Evolutionary conservation across 2,113 vertebrate species (phyloP).

Genomic region (Malurus alboscapulatus): DNA sequence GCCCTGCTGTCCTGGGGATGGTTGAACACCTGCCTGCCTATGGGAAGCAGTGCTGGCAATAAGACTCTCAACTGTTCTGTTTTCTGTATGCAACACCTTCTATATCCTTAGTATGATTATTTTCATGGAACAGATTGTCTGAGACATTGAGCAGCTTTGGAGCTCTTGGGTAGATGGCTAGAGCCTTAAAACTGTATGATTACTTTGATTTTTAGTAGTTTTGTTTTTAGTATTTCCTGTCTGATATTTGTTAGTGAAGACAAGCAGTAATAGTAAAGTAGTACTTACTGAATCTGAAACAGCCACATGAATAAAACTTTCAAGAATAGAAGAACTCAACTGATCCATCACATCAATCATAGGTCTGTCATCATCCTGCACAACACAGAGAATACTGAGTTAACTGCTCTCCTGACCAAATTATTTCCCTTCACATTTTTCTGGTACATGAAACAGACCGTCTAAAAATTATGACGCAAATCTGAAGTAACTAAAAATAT

Average conservation of each 20-base stretch:
- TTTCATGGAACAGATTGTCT: neutral
- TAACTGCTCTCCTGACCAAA: neutral
- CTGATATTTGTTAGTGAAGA: conserved; percentile 4
- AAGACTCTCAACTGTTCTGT: neutral
- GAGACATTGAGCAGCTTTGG: neutral
- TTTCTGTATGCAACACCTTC: neutral
- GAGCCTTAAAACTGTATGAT: neutral
- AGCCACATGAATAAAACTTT: conserved; percentile 96
- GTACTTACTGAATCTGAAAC: conserved; percentile 92
- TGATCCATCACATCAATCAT: conserved; percentile 99
- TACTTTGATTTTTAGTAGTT: neutral
- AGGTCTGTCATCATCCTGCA: conserved; percentile 94
- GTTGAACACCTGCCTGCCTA: neutral
- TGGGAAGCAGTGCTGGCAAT: neutral
- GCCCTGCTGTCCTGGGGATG: neutral
- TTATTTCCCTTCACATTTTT: neutral
- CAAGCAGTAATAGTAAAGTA: neutral
- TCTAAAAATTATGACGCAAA: neutral
- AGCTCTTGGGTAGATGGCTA: neutral
- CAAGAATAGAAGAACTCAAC: conserved; percentile 92
- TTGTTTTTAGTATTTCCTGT: neutral
- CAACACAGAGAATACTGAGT: conserved; percentile 6
- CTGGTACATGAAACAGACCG: neutral
- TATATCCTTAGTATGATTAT: neutral
- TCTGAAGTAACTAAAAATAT: neutral